These are phyloP conservation scores for Hymenopus coronatus DNA, from an alignment of 2,888 invertebrate genomes.

Conservation along the genomic window DNA sequence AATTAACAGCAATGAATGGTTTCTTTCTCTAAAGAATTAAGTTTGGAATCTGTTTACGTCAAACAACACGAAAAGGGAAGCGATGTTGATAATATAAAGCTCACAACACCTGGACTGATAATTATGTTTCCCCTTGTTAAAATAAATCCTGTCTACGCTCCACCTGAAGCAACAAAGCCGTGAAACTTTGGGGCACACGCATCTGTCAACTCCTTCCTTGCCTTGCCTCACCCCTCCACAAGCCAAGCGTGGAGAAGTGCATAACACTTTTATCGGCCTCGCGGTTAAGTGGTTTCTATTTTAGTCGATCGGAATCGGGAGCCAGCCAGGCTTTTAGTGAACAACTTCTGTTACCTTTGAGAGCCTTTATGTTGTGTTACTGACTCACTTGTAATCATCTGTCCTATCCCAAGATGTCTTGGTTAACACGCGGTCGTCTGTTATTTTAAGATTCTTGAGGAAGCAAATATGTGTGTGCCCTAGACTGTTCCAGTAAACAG, in stretches of 20 bases:
- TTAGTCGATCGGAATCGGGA: neutral
- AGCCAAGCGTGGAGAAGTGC: neutral
- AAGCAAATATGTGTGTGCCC: no score
- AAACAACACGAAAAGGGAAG: no score
- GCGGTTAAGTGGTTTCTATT: neutral
- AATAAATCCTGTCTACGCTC: neutral
- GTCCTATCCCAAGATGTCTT: neutral
- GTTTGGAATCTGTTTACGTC: no score
- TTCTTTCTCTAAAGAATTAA: no score
- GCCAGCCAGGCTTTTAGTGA: neutral
- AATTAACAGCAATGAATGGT: no score
- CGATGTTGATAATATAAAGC: no score
- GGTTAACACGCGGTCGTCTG: neutral
- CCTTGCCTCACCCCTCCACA: neutral
- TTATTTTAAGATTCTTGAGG: neutral
- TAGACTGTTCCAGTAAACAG: no score
- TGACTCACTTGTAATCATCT: neutral
- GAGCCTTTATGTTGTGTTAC: neutral
- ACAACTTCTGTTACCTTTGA: neutral
- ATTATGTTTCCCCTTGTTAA: neutral
- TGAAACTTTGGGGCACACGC: neutral
- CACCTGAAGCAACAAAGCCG: neutral
- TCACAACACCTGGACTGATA: neutral
- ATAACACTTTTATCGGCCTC: neutral
- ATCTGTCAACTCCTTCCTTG: neutral